Evolutionary conservation across 1,140 invertebrate genomes (phyloP).

Genomic region (Caenorhabditis brenneri): DNA sequence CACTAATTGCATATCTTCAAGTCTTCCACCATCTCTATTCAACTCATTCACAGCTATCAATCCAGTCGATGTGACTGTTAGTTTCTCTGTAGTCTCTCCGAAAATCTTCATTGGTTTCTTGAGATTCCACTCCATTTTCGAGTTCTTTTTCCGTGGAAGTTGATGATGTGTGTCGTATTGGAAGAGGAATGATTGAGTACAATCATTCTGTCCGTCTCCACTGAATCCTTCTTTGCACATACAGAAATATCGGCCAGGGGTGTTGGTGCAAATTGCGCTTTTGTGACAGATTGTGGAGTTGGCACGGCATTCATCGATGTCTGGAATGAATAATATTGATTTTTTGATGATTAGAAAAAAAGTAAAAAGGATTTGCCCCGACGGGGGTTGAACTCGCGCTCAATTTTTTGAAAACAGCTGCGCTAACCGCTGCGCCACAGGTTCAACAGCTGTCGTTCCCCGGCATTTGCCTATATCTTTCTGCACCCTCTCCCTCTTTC

Average conservation of each 20-base stretch:
- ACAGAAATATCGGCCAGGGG: slow-evolving; percentile 87
- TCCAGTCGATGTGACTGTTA: slow-evolving; percentile 67
- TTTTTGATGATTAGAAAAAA: too few species aligned
- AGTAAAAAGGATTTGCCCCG: too few species aligned
- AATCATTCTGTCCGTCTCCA: slow-evolving; percentile 62
- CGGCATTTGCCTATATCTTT: too few species aligned
- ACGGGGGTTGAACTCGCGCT: too few species aligned
- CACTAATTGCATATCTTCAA: slow-evolving; percentile 63
- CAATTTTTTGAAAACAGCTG: too few species aligned
- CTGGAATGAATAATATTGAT: slow-evolving; percentile 72
- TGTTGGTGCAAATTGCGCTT: slow-evolving; percentile 88
- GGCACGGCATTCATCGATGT: slow-evolving; percentile 88
- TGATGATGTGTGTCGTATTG: slow-evolving; percentile 60
- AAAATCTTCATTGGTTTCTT: slow-evolving; percentile 66
- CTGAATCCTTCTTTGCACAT: slow-evolving; percentile 76
- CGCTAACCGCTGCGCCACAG: too few species aligned
- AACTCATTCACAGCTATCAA: slow-evolving; percentile 63
- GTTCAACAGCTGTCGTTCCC: too few species aligned
- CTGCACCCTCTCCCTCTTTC: too few species aligned
- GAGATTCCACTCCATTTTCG: slow-evolving; percentile 63
- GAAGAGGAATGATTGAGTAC: slow-evolving; percentile 65
- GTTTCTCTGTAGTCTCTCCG: slow-evolving; percentile 58
- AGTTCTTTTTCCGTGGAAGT: slow-evolving; percentile 62
- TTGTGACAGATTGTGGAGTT: slow-evolving; percentile 79
- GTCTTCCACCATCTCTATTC: slow-evolving; percentile 23